Evolutionary conservation across 1,140 invertebrate species (phyloP), one percentile per base, ranked within the genome.

Genomic region (Holcopasites calliopsidis): DNA sequence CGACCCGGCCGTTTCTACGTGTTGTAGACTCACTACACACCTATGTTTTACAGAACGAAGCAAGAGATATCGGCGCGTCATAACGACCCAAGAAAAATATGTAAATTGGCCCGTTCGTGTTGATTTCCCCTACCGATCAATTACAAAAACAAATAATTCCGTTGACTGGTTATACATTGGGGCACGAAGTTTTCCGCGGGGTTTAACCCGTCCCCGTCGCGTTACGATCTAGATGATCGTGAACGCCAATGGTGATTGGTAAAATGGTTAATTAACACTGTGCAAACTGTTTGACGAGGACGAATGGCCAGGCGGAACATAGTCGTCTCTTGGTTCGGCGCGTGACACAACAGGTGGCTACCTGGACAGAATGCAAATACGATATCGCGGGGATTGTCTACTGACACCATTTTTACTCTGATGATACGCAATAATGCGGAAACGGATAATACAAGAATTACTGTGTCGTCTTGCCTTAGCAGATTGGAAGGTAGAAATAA

Each of bases 291-390:
- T 33, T 61, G 75, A 62, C 42, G 54, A 66, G 62, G 18, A 60
- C 62, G 72, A 60, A 8, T 16, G 54, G 18, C 23, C 40, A 42
- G 31, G 50, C 6, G 52, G 21, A 33, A 21, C 23, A 72, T 13
- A 6, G 31, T 31, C 50, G 28, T 55, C 38, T 28, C 60, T n/a
- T n/a, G 7, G 38, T 61, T 61, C 21, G 50, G n/a, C 28, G 57
- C 68, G 3, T 50, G 68, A 72, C 68, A 72, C 75, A 77, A 77
- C 75, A 77, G 75, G 75, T 77, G 68, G 75, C 50, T 28, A 76
- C 2, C 66, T 76, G n/a, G 21, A 69, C 35, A 38, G 64, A 58
- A 58, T 40, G n/a, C 13, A 40, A 16, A 58, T 28, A n/a, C 33
- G 10, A 69, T 69, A 10, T 3, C 18, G 31, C 57, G 62, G 26